Evolutionary conservation across 2,888 invertebrate species (phyloP).

Genomic region (Eupeodes latifasciatus): DNA sequence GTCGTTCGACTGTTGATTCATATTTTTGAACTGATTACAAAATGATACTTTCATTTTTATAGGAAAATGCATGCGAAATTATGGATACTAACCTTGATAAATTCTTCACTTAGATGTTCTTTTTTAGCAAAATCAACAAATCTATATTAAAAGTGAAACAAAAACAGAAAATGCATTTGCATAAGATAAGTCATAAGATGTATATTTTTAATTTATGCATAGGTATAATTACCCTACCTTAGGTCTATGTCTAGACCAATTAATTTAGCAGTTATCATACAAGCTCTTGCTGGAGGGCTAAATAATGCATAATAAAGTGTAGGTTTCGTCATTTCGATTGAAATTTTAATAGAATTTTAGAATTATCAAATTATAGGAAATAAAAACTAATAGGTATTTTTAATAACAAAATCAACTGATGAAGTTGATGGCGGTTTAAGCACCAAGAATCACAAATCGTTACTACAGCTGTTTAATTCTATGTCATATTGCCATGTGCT

Average conservation of each 20-base stretch:
- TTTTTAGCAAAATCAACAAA: slow-evolving; percentile 82
- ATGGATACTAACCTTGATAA: slow-evolving; percentile 80
- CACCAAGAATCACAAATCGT: slow-evolving; percentile 13
- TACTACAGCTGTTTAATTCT: slow-evolving; percentile 12
- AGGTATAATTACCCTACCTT: slow-evolving; percentile 77
- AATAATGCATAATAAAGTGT: slow-evolving; percentile 83
- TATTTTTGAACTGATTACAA: no score
- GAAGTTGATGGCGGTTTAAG: not conserved
- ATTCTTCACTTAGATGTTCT: slow-evolving; percentile 83
- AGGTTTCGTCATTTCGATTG: slow-evolving; percentile 79
- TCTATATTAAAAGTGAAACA: slow-evolving; percentile 80
- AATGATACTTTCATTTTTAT: no score
- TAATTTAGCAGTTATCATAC: slow-evolving; percentile 84
- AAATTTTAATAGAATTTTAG: not conserved
- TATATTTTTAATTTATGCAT: not conserved
- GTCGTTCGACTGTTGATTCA: no score
- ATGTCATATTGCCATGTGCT: not conserved
- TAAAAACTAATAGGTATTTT: not conserved
- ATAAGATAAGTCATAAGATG: slow-evolving; percentile 23
- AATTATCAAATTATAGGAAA: not conserved
- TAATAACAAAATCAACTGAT: not conserved
- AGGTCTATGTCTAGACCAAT: slow-evolving; percentile 84
- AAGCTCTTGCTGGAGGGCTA: slow-evolving; percentile 85
- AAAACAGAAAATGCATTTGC: slow-evolving; percentile 34
- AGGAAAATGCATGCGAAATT: no score